Percentiles rank a stretch among this genome's conserved stretches.
phyloP scores from a whole-genome alignment of 2,888 invertebrate genomes.

The Dinocampus coccinellae region DNA sequence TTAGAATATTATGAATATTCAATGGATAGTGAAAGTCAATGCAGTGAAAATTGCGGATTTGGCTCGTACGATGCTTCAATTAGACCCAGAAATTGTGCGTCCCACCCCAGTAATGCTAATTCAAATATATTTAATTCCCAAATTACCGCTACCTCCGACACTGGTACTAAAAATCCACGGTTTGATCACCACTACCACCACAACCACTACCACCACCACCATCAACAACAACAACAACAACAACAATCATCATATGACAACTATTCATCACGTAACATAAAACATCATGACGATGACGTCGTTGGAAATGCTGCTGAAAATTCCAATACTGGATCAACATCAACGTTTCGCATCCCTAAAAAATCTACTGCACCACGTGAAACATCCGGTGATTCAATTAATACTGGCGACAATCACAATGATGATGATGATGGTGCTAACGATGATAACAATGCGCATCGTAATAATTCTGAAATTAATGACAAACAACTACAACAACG shows the following conservation, averaged over 20 bases:
- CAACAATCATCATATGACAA: slow-evolving; percentile 20
- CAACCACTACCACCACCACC: background rate
- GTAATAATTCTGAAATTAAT: background rate
- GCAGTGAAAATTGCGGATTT: slow-evolving; percentile 70
- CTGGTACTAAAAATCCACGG: slow-evolving; percentile 67
- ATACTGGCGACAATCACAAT: slow-evolving; percentile 43
- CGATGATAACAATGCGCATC: background rate
- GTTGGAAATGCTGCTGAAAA: slow-evolving; percentile 32
- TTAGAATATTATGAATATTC: slow-evolving; percentile 69
- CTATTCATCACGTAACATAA: slow-evolving; percentile 54
- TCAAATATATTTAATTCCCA: slow-evolving; percentile 70
- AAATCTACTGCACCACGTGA: slow-evolving; percentile 43
- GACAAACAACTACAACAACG: background rate
- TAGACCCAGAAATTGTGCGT: slow-evolving; percentile 69
- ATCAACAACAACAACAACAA: background rate
- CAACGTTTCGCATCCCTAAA: slow-evolving; percentile 41
- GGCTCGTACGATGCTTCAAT: slow-evolving; percentile 67
- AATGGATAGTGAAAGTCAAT: slow-evolving; percentile 69
- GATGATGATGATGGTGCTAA: background rate
- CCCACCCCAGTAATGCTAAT: slow-evolving; percentile 70
- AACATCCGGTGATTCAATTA: slow-evolving; percentile 46
- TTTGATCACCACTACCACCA: slow-evolving; percentile 51
- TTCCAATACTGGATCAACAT: slow-evolving; percentile 41
- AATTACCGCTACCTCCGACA: slow-evolving; percentile 68
- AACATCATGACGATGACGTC: slow-evolving; percentile 41